A percentile compares a stretch with the other conserved stretches of the same genome.
phyloP scores from a whole-genome alignment of 37 sponge, comb jelly and placozoan species.

The Axinella damicornis region DNA sequence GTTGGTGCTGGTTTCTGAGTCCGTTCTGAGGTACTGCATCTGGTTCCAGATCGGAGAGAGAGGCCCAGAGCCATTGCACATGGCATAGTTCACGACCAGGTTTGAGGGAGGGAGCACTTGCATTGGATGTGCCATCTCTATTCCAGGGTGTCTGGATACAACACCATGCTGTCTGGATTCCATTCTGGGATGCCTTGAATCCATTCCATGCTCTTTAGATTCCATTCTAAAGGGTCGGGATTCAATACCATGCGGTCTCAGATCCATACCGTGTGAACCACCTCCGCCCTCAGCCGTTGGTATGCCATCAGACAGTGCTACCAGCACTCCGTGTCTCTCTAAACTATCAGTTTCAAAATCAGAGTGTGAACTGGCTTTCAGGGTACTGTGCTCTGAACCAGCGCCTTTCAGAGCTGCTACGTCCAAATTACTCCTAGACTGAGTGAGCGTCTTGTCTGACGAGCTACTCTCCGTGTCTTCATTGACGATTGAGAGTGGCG shows the following conservation, averaged over 20 bases:
- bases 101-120: conserved; percentile 20
- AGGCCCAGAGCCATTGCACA: conserved; percentile 14
- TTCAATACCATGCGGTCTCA: too few species aligned
- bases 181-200: too few species aligned
- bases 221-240: too few species aligned
- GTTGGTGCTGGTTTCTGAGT: conserved; percentile 44
- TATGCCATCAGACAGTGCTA: too few species aligned
- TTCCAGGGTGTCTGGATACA: too few species aligned
- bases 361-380: conserved; percentile 16
- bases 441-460: not conserved
- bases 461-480: conserved; percentile 21
- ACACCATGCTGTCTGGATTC: too few species aligned
- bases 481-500: conserved; percentile 3
- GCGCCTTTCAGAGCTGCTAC: not conserved
- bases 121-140: too few species aligned
- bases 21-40: conserved; percentile 26
- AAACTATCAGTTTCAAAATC: conserved; percentile 52
- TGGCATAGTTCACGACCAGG: conserved; percentile 55
- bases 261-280: too few species aligned
- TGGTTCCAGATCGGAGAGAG: conserved; percentile 82
- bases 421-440: not conserved
- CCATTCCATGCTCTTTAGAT: too few species aligned
- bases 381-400: conserved; percentile 42
- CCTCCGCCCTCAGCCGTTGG: too few species aligned
- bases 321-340: not conserved